Conservation (phyloP, 92 coral and sea anemone genomes). For the Epizoanthus fatuus region DNA sequence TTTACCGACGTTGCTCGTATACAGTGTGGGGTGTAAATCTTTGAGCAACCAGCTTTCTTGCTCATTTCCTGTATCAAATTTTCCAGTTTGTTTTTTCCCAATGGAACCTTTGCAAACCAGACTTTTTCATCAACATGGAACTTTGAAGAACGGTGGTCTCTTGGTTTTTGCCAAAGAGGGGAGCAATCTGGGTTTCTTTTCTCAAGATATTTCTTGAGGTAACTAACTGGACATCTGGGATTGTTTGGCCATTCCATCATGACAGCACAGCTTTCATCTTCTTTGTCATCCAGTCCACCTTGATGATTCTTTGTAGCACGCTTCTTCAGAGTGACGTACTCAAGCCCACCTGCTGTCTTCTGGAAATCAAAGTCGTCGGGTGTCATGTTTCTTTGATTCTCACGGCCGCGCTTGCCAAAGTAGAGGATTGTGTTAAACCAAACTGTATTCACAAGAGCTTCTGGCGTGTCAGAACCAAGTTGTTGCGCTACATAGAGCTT, state of each 20-base stretch:
- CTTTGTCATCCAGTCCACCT: constrained; percentile 66
- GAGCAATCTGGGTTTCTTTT: constrained; percentile 35
- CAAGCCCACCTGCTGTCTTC: constrained; percentile 40
- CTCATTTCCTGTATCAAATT: constrained; percentile 38
- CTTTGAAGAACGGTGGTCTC: constrained; percentile 45
- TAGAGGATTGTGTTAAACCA: neutral
- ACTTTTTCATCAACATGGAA: constrained; percentile 47
- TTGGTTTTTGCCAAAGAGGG: constrained; percentile 58
- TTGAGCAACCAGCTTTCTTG: constrained; percentile 60
- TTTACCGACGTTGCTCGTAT: constrained; percentile 62
- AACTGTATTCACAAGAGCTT: neutral
- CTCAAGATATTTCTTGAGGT: constrained; percentile 52
- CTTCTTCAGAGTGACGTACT: constrained; percentile 35
- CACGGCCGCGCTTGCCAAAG: constrained; percentile 1
- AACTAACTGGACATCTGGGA: constrained; percentile 46
- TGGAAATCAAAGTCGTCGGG: neutral
- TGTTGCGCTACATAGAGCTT: neutral
- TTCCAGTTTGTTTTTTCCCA: constrained; percentile 46
- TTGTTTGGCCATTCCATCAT: constrained; percentile 51
- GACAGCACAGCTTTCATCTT: constrained; percentile 41
- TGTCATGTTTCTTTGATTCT: neutral
- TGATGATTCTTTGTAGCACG: constrained; percentile 66
- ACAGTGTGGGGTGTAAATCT: constrained; percentile 63
- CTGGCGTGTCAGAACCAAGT: neutral
- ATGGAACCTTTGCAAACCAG: constrained; percentile 55